These are phyloP conservation scores for Trichosurus vulpecula DNA, from an alignment of 2,797 vertebrate species.

Conservation along the genomic window DNA sequence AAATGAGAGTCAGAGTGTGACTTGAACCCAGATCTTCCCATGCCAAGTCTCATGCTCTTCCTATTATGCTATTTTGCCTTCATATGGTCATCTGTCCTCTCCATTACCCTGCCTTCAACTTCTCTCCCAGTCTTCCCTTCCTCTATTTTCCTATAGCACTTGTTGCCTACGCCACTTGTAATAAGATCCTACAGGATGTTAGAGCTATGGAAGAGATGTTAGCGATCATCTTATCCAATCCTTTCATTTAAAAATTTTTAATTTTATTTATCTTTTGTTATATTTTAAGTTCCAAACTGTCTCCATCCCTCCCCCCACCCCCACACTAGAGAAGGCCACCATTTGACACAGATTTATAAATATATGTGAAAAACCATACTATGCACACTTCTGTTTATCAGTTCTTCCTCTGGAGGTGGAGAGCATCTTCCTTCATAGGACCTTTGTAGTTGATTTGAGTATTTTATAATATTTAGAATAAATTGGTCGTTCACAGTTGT, in stretches of 20 bases:
- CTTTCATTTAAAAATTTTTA: neutral
- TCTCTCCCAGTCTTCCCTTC: neutral
- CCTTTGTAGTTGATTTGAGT: neutral
- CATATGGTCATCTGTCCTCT: neutral
- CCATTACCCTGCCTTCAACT: neutral
- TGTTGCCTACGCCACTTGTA: neutral
- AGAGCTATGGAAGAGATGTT: neutral
- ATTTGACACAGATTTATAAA: neutral
- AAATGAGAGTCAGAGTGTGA: neutral
- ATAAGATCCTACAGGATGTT: neutral
- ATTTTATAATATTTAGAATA: neutral
- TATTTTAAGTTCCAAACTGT: neutral
- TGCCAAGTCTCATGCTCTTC: neutral
- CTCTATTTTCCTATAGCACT: neutral
- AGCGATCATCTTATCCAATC: neutral
- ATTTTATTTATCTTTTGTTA: neutral
- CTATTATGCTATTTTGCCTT: neutral
- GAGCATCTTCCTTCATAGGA: neutral
- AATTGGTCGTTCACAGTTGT: neutral
- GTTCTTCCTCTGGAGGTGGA: neutral
- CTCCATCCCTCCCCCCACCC: neutral
- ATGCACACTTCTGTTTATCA: neutral
- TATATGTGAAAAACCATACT: neutral
- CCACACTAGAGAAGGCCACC: neutral
- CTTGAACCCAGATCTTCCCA: neutral